Percentiles rank a stretch among this genome's conserved stretches.
Conservation (phyloP, 2,888 invertebrate genomes). For the Noctua fimbriata region DNA sequence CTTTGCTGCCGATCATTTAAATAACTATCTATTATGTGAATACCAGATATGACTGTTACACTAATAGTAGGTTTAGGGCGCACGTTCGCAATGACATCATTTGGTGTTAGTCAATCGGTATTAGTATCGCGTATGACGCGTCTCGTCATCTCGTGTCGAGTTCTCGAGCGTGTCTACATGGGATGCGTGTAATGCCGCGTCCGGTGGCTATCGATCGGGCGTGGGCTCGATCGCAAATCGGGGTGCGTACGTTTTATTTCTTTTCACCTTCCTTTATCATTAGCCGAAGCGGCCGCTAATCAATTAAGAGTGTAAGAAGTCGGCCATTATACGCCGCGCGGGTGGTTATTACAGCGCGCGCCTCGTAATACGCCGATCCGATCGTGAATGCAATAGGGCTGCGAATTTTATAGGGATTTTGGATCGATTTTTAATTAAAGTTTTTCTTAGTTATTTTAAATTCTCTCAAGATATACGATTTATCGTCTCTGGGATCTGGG, state of each 20-base stretch:
- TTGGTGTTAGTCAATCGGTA: conserved; percentile 72
- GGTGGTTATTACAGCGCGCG: conserved; percentile 88
- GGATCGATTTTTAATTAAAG: conserved; percentile 87
- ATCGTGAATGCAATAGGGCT: conserved; percentile 90
- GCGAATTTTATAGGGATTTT: conserved; percentile 87
- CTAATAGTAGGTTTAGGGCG: conserved; percentile 81
- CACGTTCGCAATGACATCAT: conserved; percentile 82
- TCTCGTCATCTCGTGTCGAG: conserved; percentile 57
- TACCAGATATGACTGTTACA: conserved; percentile 78
- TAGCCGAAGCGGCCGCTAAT: conserved; percentile 90
- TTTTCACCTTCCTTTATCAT: conserved; percentile 91
- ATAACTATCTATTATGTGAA: conserved; percentile 82
- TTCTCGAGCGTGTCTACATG: conserved; percentile 50
- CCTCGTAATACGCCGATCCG: conserved; percentile 88
- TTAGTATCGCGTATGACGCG: conserved; percentile 64
- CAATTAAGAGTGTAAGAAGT: conserved; percentile 91
- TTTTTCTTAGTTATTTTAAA: conserved; percentile 76
- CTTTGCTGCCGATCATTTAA: conserved; percentile 81
- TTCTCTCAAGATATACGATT: conserved; percentile 63
- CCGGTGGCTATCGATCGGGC: conserved; percentile 82
- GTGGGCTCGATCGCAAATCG: conserved; percentile 86
- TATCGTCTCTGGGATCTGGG: conserved; percentile 36
- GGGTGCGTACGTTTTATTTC: conserved; percentile 87
- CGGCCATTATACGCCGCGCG: conserved; percentile 89
- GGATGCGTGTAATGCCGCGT: conserved; percentile 70